Base-by-base conservation (phyloP, 1,140 invertebrate species). In the Aleiodes sp. region DNA sequence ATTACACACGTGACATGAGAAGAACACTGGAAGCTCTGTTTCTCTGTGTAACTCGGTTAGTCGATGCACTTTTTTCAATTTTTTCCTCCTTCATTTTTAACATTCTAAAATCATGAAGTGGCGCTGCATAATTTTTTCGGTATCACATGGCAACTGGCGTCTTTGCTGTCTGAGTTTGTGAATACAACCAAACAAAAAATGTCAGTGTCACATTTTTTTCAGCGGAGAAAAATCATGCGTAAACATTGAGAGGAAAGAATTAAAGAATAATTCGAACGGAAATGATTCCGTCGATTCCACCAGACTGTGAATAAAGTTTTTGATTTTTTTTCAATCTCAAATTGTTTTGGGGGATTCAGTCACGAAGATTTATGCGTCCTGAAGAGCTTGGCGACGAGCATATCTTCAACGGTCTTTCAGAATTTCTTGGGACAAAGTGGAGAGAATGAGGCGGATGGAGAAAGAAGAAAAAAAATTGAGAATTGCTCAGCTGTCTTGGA, bases 221-320 rank as follows among this genome's bases (percentile, higher is more conserved):
- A 37, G 35, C 35, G 35, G 21, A 61, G 35, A 64, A 64, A 37
- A 62, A 62, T 16, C 31, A n/a, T n/a, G n/a, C 28, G 31, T n/a
- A 9, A 64, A 39, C 16, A n/a, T 31, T 16, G 31, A 31, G 19
- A 60, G 28, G 29, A 33, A 29, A 33, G 8, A 28, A 8, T 4
- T 8, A n/a, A 33, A 61, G 28, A 31, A 31, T 29, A 29, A 28
- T 33, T 19, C 39, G 41, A 68, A 46, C 65, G 70, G 70, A 71
- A 71, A 68, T 71, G 70, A 71, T 71, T 68, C 68, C 57, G 31
- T 61, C 29, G 24, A 37, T 68, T 68, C 65, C n/a, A 16, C 60
- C 65, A 68, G 60, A 71, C 65, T 60, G 70, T 70, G 70, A 62
- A 71, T n/a, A 71, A 66, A 46, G 24, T 37, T 59, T 64, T 26